phyloP scores from a whole-genome alignment of 2,113 vertebrate genomes.

The Paraplagusia blochii region DNA sequence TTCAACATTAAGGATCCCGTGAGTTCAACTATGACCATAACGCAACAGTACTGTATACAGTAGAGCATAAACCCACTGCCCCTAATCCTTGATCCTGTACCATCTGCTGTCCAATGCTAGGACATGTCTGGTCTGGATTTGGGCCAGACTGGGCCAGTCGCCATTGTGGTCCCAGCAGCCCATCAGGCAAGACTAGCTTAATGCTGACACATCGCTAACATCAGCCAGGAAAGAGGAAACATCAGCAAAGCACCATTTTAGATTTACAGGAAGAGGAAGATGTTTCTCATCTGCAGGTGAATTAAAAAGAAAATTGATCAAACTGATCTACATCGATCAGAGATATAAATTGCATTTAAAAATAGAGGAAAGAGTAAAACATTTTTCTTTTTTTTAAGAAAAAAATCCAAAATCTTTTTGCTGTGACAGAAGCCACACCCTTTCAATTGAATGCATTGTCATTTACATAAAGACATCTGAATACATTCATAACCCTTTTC shows the following conservation, averaged over 20 bases:
- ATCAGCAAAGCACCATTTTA: constrained; percentile 64
- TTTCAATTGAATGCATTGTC: constrained; percentile 13
- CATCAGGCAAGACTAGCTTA: constrained; percentile 58
- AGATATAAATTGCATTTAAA: background rate
- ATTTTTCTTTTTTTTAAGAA: too few relatives aligned
- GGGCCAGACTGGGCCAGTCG: constrained; percentile 63
- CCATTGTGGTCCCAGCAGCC: constrained; percentile 60
- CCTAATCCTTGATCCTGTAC: constrained; percentile 41
- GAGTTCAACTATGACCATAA: background rate
- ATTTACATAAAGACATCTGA: constrained; percentile 16
- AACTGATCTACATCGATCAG: constrained; percentile 9
- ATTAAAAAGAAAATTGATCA: constrained; percentile 28
- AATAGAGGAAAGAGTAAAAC: background rate
- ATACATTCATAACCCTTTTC: background rate
- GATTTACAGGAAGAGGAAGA: constrained; percentile 37
- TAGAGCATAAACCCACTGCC: constrained; percentile 12
- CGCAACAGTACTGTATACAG: constrained; percentile 11
- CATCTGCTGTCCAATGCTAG: constrained; percentile 50
- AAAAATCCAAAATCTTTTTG: constrained; percentile 4
- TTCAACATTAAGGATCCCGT: constrained; percentile 9
- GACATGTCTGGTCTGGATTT: constrained; percentile 64
- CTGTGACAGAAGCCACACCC: constrained; percentile 25
- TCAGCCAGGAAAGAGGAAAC: constrained; percentile 64
- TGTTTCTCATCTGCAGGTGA: constrained; percentile 37
- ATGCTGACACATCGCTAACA: constrained; percentile 74